Base-by-base conservation (phyloP, 2,888 invertebrate species). In the Habrosyne pyritoides region DNA sequence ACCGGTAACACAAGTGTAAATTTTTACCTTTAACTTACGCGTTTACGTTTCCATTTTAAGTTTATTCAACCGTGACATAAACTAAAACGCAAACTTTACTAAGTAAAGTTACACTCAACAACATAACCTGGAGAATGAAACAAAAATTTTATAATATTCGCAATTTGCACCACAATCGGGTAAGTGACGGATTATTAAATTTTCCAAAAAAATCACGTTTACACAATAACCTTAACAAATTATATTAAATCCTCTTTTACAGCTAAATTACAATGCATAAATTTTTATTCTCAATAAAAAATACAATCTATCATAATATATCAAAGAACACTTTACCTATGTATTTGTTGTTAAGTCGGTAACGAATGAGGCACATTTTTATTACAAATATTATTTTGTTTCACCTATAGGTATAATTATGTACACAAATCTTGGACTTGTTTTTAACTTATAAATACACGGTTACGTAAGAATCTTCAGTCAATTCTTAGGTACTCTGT, bases 331-430 rank as follows among this genome's bases (percentile, higher is more conserved):
- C 88, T 85, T 82, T 78, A 83, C 81, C 80, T 86, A 84, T 83
- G 77, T 84, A 80, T 83, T 84, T 86, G 80, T 84, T 81, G 75
- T 81, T 83, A 81, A 78, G 69, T 87, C 89, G 91, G 91, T 92
- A 92, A 92, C 91, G 75, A 79, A 83, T 83, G 91, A 92, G 91
- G 91, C 91, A 91, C 91, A 86, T 85, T 86, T 84, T 86, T 84
- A 79, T 80, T 80, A 81, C 71, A 42, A 24, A 24, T 42, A 77
- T 72, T 68, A 62, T 72, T 71, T 50, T 14, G 8, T 69, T 69
- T 66, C 61, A 72, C 70, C 69, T 73, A 68, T 72, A 64, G 65
- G 71, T 53, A 54, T 58, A 57, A 57, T 59, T 56, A 74, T 76
- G 68, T 76, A 76, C 75, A 75, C 63, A 71, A 68, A 65, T 64